Base-by-base conservation (phyloP, 2,888 invertebrate genomes). In the Caenorhabditis doughertyi region DNA sequence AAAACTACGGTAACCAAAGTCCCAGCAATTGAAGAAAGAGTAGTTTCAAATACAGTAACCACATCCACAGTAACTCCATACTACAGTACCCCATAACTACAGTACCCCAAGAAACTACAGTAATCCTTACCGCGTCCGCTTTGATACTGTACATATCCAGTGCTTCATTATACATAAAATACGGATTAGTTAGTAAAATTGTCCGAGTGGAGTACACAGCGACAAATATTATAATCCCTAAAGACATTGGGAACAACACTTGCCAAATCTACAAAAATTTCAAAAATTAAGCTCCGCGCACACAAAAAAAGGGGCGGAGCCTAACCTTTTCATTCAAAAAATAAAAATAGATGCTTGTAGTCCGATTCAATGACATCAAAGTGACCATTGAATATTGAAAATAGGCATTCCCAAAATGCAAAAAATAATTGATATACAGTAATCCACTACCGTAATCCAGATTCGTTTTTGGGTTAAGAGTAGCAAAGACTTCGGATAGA, bases 361-460 rank as follows among this genome's bases (percentile, higher is more conserved):
- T 39, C 3, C 76, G 5, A 23, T 76, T 76, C 35, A 67, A 29
- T 11, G 56, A 47, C 76, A 76, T 76, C 49, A 76, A n/a, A 8
- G 76, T 76, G 27, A 76, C 51, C 76, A 76, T 76, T 1, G 60
- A 58, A 11, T 76, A 76, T 35, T 76, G 76, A 35, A 76, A 76
- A 42, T 76, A 76, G 21, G 76, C 76, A 51, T 76, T 76, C 11
- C 58, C 76, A 60, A 76, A 76, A 39, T 76, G 67, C 0, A 76
- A 18, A 29, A 76, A 76, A 18, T 76, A 76, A 27, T 39, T 39
- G 25, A 76, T 9, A 13, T 16, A 58, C 13, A 76, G 35, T 18
- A 76, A 51, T 13, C 35, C 9, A 5, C 16, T 5, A 3, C 49
- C 67, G 7, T 74, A 65, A 1, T 58, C 18, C 18, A 3, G 18